Evolutionary conservation across 2,113 vertebrate genomes (phyloP).

Genomic region (Siphamia tubifer): DNA sequence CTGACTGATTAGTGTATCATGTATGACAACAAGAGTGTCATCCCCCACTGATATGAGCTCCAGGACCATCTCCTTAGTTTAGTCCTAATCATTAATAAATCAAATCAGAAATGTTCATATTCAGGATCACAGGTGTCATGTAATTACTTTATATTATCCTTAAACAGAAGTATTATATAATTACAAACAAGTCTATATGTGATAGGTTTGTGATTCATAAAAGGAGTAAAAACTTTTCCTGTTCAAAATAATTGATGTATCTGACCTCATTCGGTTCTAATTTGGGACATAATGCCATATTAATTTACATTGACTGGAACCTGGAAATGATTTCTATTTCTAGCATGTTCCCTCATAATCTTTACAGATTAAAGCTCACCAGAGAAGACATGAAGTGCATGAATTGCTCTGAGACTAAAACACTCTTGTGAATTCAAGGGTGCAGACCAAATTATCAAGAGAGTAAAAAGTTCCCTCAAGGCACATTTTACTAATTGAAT

Average conservation of each 20-base stretch:
- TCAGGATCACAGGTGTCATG: no score
- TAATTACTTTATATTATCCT: no score
- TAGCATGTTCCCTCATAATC: neutral
- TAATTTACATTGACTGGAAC: constrained; percentile 36
- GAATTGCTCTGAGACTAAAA: constrained; percentile 58
- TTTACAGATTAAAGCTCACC: constrained; percentile 33
- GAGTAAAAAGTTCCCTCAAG: constrained; percentile 47
- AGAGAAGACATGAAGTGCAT: constrained; percentile 25
- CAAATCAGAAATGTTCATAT: no score
- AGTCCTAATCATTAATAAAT: no score
- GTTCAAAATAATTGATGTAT: neutral
- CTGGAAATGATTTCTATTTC: constrained; percentile 39
- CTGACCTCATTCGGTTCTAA: constrained; percentile 12
- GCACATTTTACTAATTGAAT: constrained; percentile 69
- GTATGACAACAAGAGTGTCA: no score
- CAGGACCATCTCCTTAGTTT: no score
- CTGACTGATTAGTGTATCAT: no score
- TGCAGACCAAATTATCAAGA: constrained; percentile 56
- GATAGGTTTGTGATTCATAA: no score
- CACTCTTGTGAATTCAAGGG: constrained; percentile 45
- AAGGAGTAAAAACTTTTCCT: neutral
- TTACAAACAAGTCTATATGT: no score
- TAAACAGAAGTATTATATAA: neutral
- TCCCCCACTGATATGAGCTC: no score
- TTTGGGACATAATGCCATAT: constrained; percentile 8